phyloP scores from a whole-genome alignment of 2,797 vertebrate species.

The Gambusia yucatana region DNA sequence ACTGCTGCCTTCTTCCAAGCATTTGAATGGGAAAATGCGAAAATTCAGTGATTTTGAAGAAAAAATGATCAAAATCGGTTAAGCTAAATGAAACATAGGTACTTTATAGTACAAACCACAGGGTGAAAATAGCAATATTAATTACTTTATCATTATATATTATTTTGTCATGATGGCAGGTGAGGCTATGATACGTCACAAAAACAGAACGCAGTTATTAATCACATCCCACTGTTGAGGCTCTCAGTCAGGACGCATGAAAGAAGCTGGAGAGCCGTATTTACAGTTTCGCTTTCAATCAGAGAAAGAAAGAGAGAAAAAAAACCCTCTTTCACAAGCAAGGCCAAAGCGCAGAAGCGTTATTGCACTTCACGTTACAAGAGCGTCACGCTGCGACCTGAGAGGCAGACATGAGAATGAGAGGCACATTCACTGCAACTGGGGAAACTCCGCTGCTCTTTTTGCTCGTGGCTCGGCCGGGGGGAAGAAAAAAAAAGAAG shows the following conservation, averaged over 20 bases:
- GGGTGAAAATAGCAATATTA: no score
- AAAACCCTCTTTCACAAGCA: background rate
- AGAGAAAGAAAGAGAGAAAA: background rate
- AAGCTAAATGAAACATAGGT: no score
- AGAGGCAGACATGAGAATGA: slow-evolving; percentile 12
- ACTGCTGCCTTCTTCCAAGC: no score
- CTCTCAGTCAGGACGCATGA: background rate
- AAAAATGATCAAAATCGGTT: no score
- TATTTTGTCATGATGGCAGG: no score
- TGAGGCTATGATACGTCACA: background rate
- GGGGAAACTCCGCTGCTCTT: slow-evolving; percentile 31
- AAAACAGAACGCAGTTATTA: background rate
- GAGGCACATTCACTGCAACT: slow-evolving; percentile 33
- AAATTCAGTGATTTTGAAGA: no score
- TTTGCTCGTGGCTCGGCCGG: slow-evolving; percentile 30
- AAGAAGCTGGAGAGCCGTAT: background rate
- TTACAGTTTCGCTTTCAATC: background rate
- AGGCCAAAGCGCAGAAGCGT: background rate
- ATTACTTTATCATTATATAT: no score
- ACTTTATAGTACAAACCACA: no score
- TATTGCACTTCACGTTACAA: background rate
- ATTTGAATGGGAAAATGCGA: no score
- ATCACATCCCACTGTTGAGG: slow-evolving; percentile 6
- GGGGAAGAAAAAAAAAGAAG: slow-evolving; percentile 1
- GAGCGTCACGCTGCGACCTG: slow-evolving; percentile 5